Evolutionary conservation across 2,888 invertebrate species (phyloP).

Genomic region (Antitype chi): DNA sequence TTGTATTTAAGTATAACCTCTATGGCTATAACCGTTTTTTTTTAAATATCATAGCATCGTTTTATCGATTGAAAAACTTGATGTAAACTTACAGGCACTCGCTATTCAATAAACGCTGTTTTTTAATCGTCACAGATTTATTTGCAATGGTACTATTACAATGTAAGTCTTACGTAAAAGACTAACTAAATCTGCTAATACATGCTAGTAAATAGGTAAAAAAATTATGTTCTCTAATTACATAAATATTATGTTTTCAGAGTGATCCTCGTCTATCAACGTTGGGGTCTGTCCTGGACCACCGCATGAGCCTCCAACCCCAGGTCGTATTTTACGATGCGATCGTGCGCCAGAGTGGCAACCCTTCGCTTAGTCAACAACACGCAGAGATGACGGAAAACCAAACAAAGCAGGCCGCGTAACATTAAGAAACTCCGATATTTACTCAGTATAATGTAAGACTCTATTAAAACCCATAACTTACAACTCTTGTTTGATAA

Average conservation of each 20-base stretch:
- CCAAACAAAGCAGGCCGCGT: constrained; percentile 2
- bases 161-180: neutral
- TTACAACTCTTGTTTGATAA: neutral
- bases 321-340: constrained; percentile 74
- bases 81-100: constrained; percentile 1
- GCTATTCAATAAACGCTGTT: neutral
- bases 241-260: constrained; percentile 48
- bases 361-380: constrained; percentile 17
- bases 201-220: neutral
- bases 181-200: neutral
- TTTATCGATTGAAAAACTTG: neutral
- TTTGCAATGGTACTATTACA: neutral
- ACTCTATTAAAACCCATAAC: constrained; percentile 11
- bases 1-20: neutral
- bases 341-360: constrained; percentile 68
- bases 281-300: constrained; percentile 51
- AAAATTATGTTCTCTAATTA: neutral
- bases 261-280: constrained; percentile 62
- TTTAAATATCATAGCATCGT: neutral
- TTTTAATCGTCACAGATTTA: neutral
- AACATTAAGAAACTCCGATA: neutral
- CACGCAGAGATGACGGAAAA: constrained; percentile 27
- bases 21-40: neutral
- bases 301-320: constrained; percentile 72
- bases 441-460: constrained; percentile 19